Evolutionary conservation across 1,140 invertebrate species (phyloP).

Genomic region (Atta cephalotes): DNA sequence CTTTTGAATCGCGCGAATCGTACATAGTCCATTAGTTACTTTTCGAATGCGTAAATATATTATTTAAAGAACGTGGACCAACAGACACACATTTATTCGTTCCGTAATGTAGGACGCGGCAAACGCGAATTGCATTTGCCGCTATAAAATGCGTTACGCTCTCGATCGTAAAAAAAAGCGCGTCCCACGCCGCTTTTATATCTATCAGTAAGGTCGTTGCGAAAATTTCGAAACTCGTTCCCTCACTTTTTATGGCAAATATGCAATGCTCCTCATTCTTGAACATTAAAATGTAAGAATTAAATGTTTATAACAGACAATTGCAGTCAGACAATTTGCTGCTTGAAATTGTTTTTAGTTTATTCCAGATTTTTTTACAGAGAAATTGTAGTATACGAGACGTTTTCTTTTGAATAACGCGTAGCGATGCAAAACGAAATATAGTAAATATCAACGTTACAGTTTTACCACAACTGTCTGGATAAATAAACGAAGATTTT

Average conservation of each 20-base stretch:
- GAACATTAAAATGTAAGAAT: background rate
- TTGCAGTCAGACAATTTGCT: background rate
- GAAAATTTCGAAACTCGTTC: slow-evolving; percentile 33
- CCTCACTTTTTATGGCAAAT: slow-evolving; percentile 13
- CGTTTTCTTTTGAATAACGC: background rate
- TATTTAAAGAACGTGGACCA: background rate
- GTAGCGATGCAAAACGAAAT: background rate
- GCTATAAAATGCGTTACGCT: slow-evolving; percentile 37
- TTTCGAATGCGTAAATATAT: background rate
- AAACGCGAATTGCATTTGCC: slow-evolving; percentile 36
- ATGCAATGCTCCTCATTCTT: background rate
- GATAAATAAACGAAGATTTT: background rate
- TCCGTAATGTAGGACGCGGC: background rate
- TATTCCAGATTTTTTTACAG: background rate
- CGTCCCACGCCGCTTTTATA: slow-evolving; percentile 12
- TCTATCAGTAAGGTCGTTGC: slow-evolving; percentile 3
- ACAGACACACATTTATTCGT: background rate
- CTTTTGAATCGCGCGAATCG: background rate
- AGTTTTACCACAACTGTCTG: background rate
- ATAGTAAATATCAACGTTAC: background rate
- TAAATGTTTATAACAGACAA: slow-evolving; percentile 4
- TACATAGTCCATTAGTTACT: background rate
- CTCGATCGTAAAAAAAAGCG: slow-evolving; percentile 9
- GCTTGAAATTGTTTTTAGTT: slow-evolving; percentile 5
- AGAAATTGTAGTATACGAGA: background rate